Evolutionary conservation across 2,797 vertebrate species (phyloP), one percentile per base, ranked within the genome.

Genomic region (Tachyglossus aculeatus): DNA sequence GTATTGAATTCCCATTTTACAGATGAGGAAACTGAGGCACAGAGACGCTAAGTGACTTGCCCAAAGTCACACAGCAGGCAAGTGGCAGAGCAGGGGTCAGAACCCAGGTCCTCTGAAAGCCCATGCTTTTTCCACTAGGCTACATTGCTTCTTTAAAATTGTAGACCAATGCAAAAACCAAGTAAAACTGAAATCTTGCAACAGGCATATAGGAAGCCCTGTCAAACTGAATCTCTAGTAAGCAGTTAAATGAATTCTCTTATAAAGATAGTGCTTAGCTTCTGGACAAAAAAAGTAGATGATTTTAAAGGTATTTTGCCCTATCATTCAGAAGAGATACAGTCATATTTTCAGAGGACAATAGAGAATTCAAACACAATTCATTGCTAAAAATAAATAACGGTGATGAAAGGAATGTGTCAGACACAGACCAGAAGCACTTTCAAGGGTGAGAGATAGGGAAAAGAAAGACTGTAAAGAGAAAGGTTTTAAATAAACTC

Each of bases 301-400:
- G 33, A 72, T 40, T 40, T 70, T 47, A 78, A 65, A 6, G 61
- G 12, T 5, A 36, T 3, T 75, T 37, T 51, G 38, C 71, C 33
- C 18, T 52, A 55, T 71, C 29, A 32, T 41, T 50, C 63, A 41
- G 27, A 37, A 40, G 71, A 85, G 45, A 54, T 39, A 36, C 14
- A 62, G 19, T 57, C 36, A 54, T 18, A 18, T 31, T 52, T 68
- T 77, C 45, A 60, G 62, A 72, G 54, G 7, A 65, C 39, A 80
- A 21, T 21, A 15, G 68, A 67, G 31, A 77, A 51, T n/a, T 33
- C 16, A 77, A 32, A 59, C n/a, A n/a, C 37, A 19, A 25, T 73
- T 80, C 72, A 54, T 71, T 71, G 60, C 61, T 79, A 77, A 84
- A 87, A 85, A 71, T 68, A 77, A 85, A 48, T 54, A 58, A 67